phyloP scores from a whole-genome alignment of 37 sponge, comb jelly and placozoan genomes.

The Agelas oroides region DNA sequence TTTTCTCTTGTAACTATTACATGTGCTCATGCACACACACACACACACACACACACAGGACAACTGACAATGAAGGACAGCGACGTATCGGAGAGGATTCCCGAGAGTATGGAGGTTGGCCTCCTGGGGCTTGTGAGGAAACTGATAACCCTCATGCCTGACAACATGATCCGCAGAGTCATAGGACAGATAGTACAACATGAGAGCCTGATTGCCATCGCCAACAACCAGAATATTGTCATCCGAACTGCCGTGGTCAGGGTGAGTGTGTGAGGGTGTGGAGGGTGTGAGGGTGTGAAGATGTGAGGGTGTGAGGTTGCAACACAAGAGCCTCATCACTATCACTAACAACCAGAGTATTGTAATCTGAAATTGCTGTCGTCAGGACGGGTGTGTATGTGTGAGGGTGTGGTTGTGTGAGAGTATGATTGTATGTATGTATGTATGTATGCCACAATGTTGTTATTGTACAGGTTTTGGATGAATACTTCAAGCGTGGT shows the following conservation, averaged over 20 bases:
- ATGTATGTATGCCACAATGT: too few species aligned
- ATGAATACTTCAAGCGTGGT: slow-evolving; percentile 76
- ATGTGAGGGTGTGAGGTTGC: too few species aligned
- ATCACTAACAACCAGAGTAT: too few species aligned
- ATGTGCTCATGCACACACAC: background rate
- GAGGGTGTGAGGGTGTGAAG: background rate
- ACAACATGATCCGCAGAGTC: slow-evolving; percentile 49
- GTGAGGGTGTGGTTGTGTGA: too few species aligned
- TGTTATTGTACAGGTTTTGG: slow-evolving; percentile 84
- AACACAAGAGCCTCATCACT: too few species aligned
- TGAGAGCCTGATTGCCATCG: slow-evolving; percentile 68
- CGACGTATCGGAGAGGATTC: slow-evolving; percentile 32
- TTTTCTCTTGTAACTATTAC: background rate
- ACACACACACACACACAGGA: slow-evolving; percentile 2
- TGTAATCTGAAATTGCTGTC: too few species aligned
- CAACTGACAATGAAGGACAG: slow-evolving; percentile 28
- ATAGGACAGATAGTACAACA: slow-evolving; percentile 62
- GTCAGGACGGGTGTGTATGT: too few species aligned
- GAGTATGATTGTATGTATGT: too few species aligned
- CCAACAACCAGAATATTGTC: slow-evolving; percentile 65
- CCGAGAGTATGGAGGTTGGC: slow-evolving; percentile 69
- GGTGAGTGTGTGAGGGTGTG: slow-evolving; percentile 45
- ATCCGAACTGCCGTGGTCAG: slow-evolving; percentile 79
- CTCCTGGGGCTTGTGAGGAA: slow-evolving; percentile 65
- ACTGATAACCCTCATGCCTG: slow-evolving; percentile 63